Conservation (phyloP, 92 coral and sea anemone species). For the Phymanthus crucifer region DNA sequence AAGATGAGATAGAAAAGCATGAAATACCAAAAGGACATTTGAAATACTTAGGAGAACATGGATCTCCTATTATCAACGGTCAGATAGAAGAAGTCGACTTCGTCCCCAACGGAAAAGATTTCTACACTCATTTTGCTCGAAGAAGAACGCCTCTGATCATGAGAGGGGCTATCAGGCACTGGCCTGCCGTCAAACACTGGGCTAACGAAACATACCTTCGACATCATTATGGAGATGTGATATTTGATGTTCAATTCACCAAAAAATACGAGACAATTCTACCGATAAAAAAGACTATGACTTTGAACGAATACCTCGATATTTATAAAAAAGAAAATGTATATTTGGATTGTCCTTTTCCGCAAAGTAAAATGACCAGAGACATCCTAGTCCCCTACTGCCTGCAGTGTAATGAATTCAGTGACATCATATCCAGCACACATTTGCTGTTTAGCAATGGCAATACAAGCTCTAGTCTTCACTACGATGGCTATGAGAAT, state of each 20-base stretch:
- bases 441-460: slow-evolving; percentile 94
- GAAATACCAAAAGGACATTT: slow-evolving; percentile 67
- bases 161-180: slow-evolving; percentile 83
- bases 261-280: slow-evolving; percentile 85
- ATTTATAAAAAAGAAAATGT: slow-evolving; percentile 85
- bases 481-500: slow-evolving; percentile 95
- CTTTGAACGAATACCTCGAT: slow-evolving; percentile 68
- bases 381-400: slow-evolving; percentile 91
- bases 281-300: slow-evolving; percentile 92
- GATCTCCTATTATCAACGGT: slow-evolving; percentile 64
- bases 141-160: slow-evolving; percentile 77
- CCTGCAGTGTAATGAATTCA: slow-evolving; percentile 81
- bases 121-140: slow-evolving; percentile 83
- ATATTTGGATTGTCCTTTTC: slow-evolving; percentile 92
- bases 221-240: slow-evolving; percentile 80
- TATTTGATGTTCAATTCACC: slow-evolving; percentile 87
- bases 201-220: slow-evolving; percentile 83
- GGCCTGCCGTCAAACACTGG: slow-evolving; percentile 98
- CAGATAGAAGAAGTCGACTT: slow-evolving; percentile 84
- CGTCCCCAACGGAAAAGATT: slow-evolving; percentile 94
- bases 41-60: slow-evolving; percentile 90
- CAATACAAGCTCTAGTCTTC: slow-evolving; percentile 91
- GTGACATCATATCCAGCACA: slow-evolving; percentile 68
- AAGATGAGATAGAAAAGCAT: background rate
- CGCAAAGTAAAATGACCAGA: slow-evolving; percentile 79